These are phyloP conservation scores for Otus scops DNA, from an alignment of 2,797 vertebrate genomes.

Conservation along the genomic window DNA sequence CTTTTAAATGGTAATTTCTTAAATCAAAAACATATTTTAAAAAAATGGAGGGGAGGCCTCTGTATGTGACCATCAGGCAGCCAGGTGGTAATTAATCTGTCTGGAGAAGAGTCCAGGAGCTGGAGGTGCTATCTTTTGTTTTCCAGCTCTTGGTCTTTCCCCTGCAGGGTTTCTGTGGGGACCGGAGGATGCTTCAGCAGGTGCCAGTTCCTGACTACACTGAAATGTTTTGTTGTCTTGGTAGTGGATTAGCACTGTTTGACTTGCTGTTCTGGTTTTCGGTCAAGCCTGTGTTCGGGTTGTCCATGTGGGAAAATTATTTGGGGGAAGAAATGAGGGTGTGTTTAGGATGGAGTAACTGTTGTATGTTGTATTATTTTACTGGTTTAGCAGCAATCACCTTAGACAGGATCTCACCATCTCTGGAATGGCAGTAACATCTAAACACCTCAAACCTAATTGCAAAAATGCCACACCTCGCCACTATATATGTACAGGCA, in stretches of 20 bases:
- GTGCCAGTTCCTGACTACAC: background rate
- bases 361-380: fast-evolving
- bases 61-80: background rate
- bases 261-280: background rate
- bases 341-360: background rate
- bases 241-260: background rate
- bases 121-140: background rate
- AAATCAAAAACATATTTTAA: conserved; percentile 44
- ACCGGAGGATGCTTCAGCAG: background rate
- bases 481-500: fast-evolving
- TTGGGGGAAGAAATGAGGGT: background rate
- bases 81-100: conserved; percentile 16
- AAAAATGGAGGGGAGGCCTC: background rate
- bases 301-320: fast-evolving
- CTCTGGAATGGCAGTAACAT: background rate
- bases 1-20: conserved; percentile 43
- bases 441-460: fast-evolving
- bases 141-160: background rate
- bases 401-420: background rate
- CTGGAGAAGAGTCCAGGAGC: background rate
- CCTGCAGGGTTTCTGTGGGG: fast-evolving
- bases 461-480: background rate
- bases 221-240: no score
- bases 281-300: background rate
- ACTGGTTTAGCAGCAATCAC: background rate